Evolutionary conservation across 2,797 vertebrate genomes (phyloP).

Genomic region (Arrhamphus sclerolepis): DNA sequence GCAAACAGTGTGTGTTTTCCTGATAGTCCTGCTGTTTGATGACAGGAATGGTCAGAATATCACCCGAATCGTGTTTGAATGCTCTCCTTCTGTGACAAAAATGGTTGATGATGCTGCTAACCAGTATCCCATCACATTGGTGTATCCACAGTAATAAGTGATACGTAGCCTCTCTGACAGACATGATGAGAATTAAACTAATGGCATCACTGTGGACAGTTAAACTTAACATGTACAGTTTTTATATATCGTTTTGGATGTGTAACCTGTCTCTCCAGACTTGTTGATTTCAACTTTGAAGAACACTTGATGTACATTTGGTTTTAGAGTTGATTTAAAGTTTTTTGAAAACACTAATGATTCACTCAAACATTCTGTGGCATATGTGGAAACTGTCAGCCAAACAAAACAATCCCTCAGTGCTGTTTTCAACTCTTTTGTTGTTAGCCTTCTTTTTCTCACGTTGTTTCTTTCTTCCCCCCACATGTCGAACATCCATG

Average conservation of each 20-base stretch:
- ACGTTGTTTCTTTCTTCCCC: neutral
- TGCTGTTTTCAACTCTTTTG: constrained; percentile 1
- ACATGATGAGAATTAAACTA: neutral
- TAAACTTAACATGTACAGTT: constrained; percentile 20
- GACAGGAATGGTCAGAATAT: neutral
- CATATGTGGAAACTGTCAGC: constrained; percentile 7
- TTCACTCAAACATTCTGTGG: neutral
- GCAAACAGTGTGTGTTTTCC: no score
- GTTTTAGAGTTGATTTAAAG: constrained; percentile 2
- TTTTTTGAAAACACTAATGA: constrained; percentile 21
- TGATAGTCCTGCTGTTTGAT: neutral
- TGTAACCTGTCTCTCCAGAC: constrained; percentile 4
- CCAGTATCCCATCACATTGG: neutral
- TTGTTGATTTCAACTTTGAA: neutral
- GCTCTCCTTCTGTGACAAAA: neutral
- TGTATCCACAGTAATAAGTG: neutral
- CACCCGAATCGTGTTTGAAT: neutral
- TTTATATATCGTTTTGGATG: neutral
- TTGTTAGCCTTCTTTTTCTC: neutral
- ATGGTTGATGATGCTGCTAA: neutral
- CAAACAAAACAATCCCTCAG: neutral
- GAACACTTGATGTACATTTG: neutral
- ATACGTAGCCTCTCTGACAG: neutral
- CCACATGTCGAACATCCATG: neutral
- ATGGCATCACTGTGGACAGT: neutral